Evolutionary conservation across 2,888 invertebrate genomes (phyloP).

Genomic region (Ophion costatus): DNA sequence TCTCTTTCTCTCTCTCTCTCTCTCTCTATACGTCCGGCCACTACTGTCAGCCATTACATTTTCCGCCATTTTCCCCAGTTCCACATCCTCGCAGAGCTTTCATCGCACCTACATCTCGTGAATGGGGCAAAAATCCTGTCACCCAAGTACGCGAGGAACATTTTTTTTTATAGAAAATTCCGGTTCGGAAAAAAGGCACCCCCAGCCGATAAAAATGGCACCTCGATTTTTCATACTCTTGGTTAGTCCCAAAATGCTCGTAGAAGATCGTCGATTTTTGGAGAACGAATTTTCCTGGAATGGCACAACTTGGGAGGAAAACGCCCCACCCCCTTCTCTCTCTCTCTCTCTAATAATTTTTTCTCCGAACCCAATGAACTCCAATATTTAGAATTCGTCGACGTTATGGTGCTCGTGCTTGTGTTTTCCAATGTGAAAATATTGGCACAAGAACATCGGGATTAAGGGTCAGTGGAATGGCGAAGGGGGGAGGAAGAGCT

Average conservation of each 20-base stretch:
- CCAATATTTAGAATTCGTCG: constrained; percentile 30
- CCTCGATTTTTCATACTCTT: too few species aligned
- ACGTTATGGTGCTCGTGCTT: constrained; percentile 30
- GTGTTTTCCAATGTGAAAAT: constrained; percentile 48
- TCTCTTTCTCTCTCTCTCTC: too few species aligned
- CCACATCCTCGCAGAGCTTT: neutral
- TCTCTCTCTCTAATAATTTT: constrained; percentile 41
- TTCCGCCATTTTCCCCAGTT: constrained; percentile 60
- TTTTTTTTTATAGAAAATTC: constrained; percentile 16
- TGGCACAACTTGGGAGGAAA: too few species aligned
- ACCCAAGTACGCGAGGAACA: constrained; percentile 25
- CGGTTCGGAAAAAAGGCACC: too few species aligned
- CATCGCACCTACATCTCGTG: constrained; percentile 4
- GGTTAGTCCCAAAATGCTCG: too few species aligned
- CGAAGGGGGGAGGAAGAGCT: neutral
- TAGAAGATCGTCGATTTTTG: too few species aligned
- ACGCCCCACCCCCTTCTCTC: too few species aligned
- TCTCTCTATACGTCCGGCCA: constrained; percentile 50
- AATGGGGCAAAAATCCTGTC: neutral
- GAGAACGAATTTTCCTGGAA: too few species aligned
- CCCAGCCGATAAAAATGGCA: too few species aligned
- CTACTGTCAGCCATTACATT: constrained; percentile 55
- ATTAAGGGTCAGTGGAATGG: neutral
- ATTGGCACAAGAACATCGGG: constrained; percentile 20
- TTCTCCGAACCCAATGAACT: constrained; percentile 13